Evolutionary conservation across 1,140 invertebrate genomes (phyloP).

Genomic region (Metopolophium dirhodum): DNA sequence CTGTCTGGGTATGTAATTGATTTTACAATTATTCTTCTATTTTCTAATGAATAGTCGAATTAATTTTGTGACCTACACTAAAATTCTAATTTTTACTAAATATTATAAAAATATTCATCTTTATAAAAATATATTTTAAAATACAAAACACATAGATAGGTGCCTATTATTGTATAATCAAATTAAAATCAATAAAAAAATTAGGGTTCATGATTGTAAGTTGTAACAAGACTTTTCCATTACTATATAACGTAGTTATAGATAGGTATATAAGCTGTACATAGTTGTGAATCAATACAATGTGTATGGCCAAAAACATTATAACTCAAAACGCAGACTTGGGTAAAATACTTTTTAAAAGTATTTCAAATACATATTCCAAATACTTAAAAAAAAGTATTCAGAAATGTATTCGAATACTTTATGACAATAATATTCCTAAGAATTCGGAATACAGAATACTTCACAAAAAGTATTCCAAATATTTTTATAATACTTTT

Average conservation of each 20-base stretch:
- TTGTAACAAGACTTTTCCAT: slow-evolving; percentile 14
- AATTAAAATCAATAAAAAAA: background rate
- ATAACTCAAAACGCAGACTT: background rate
- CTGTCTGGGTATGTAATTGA: background rate
- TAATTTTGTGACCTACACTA: background rate
- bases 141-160: background rate
- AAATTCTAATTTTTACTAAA: background rate
- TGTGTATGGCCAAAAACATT: background rate
- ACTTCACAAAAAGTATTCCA: no score
- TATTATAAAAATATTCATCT: background rate
- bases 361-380: no score
- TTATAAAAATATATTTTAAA: background rate
- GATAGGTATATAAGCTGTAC: background rate
- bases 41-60: background rate
- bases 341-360: no score
- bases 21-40: background rate
- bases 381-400: no score
- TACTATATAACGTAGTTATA: background rate
- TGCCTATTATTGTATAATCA: background rate
- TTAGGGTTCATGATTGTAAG: background rate
- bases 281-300: background rate
- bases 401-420: no score
- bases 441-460: no score
- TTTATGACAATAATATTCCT: no score
- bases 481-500: no score